Evolutionary conservation across 2,113 vertebrate species (phyloP).

Genomic region (Rostratula benghalensis): DNA sequence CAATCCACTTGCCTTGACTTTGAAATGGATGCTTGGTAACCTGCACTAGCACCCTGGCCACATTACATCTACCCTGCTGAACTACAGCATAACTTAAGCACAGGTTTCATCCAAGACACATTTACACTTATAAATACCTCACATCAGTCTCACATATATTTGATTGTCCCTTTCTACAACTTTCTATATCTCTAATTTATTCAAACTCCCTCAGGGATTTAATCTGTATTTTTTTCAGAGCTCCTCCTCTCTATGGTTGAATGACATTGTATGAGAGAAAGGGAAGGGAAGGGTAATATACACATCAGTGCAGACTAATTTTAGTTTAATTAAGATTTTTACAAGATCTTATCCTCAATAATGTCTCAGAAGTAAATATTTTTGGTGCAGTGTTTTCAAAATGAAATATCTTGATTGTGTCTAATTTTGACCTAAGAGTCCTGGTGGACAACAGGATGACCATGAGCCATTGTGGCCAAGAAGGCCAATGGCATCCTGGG

Average conservation of each 20-base stretch:
- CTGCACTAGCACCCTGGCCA: accelerated
- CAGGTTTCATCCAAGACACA: not conserved
- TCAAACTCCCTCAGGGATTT: not conserved
- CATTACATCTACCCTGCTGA: not conserved
- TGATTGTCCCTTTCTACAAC: not conserved
- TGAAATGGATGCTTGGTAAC: not conserved
- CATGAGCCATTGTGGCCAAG: too few species aligned
- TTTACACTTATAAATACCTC: not conserved
- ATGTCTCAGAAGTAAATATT: not conserved
- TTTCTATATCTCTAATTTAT: not conserved
- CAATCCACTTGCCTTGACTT: not conserved
- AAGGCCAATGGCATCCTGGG: too few species aligned
- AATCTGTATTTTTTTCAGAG: not conserved
- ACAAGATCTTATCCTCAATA: not conserved
- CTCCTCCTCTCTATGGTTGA: not conserved
- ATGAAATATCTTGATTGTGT: not conserved
- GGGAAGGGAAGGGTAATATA: not conserved
- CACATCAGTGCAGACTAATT: not conserved
- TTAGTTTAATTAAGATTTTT: not conserved
- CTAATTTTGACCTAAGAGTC: too few species aligned
- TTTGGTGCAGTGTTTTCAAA: not conserved
- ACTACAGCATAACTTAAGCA: not conserved
- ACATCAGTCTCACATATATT: not conserved
- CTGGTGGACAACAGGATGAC: too few species aligned
- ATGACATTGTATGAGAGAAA: not conserved